Percentiles rank a stretch among this genome's conserved stretches.
These are phyloP conservation scores for Myopa tessellatipennis DNA, from an alignment of 2,888 invertebrate species.

Conservation along the genomic window DNA sequence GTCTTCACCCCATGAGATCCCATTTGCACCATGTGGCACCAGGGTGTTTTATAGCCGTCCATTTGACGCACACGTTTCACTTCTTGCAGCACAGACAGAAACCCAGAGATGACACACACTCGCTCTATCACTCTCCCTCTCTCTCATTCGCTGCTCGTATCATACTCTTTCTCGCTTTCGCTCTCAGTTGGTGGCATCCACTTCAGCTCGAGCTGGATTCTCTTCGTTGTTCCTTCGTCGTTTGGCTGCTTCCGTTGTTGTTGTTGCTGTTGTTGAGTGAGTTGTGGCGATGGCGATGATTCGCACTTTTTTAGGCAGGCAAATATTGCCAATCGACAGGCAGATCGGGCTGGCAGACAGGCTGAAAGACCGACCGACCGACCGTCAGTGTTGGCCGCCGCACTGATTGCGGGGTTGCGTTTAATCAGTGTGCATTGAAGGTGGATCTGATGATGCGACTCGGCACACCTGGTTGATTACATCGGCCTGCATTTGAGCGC, in stretches of 20 bases:
- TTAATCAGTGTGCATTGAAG: slow-evolving; percentile 25
- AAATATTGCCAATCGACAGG: background rate
- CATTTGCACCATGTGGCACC: slow-evolving; percentile 12
- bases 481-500: background rate
- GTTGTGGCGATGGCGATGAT: background rate
- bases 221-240: background rate
- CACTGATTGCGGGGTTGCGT: slow-evolving; percentile 6
- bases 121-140: background rate
- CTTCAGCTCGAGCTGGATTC: background rate
- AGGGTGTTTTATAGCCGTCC: background rate
- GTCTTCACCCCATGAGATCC: background rate
- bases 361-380: background rate
- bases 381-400: background rate
- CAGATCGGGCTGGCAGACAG: background rate
- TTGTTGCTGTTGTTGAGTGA: background rate
- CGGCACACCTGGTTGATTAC: slow-evolving; percentile 36
- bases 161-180: background rate
- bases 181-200: slow-evolving; percentile 1
- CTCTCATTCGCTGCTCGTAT: background rate
- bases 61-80: background rate
- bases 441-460: slow-evolving; percentile 31
- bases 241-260: background rate
- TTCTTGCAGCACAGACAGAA: background rate
- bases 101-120: background rate
- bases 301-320: background rate